Conservation (phyloP, 2,113 vertebrate species). For the Strigops habroptila region DNA sequence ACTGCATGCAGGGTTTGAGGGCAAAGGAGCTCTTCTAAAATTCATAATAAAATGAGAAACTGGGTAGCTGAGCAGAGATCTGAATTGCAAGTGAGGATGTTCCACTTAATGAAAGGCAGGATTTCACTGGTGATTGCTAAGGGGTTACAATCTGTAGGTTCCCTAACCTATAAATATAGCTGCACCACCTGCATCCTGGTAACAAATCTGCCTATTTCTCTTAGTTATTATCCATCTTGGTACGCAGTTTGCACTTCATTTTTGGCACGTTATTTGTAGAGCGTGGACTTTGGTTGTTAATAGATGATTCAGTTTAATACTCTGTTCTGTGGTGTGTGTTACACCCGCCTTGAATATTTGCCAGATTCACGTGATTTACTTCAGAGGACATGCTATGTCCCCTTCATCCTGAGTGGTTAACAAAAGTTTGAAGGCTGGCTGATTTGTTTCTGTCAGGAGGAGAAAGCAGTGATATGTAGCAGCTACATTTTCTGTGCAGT, state of each 20-base stretch:
- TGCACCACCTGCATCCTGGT: background rate
- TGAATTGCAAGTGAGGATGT: background rate
- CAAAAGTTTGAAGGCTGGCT: slow-evolving; percentile 23
- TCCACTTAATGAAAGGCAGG: background rate
- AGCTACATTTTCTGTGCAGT: background rate
- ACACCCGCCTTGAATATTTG: background rate
- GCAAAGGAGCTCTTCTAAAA: background rate
- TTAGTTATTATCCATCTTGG: background rate
- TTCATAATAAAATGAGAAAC: background rate
- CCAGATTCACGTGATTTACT: background rate
- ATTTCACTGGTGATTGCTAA: background rate
- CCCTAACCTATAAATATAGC: background rate
- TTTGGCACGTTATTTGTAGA: background rate
- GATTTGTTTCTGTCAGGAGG: slow-evolving; percentile 5
- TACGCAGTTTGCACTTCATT: background rate
- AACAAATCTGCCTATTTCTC: background rate
- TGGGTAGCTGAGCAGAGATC: background rate
- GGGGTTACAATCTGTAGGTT: background rate
- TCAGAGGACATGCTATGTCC: background rate
- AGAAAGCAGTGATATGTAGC: background rate
- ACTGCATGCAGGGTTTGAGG: background rate
- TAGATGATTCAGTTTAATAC: background rate
- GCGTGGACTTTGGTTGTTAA: background rate
- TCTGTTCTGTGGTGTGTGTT: background rate
- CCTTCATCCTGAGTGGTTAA: background rate